Evolutionary conservation across 2,888 invertebrate species (phyloP).

Genomic region (Acanthosepion lycidas): DNA sequence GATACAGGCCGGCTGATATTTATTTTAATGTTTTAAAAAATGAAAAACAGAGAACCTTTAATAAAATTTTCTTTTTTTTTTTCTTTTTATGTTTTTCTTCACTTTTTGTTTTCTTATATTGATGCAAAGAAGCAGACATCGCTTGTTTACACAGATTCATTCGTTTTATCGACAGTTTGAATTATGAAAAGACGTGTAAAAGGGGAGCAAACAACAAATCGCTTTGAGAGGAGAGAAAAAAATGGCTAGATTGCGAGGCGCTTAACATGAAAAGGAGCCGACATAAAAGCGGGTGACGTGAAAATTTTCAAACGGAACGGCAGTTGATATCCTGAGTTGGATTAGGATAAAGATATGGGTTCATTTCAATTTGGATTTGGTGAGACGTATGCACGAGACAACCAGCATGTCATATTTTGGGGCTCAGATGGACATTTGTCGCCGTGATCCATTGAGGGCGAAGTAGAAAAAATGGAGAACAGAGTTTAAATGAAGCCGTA

Average conservation of each 20-base stretch:
- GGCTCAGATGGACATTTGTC: constrained; percentile 20
- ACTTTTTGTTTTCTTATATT: not conserved
- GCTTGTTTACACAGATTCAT: constrained; percentile 16
- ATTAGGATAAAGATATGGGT: not conserved
- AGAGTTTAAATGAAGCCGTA: too few relatives aligned
- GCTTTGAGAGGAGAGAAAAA: not conserved
- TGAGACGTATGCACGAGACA: not conserved
- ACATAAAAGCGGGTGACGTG: not conserved
- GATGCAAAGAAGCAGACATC: not conserved
- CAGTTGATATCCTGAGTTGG: not conserved
- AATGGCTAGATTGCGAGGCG: not conserved
- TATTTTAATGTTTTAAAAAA: too few relatives aligned
- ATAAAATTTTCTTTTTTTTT: too few relatives aligned
- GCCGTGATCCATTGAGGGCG: not conserved
- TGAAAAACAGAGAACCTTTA: too few relatives aligned
- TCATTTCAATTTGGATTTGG: not conserved
- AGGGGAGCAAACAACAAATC: not conserved
- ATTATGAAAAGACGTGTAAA: not conserved
- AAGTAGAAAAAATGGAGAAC: not conserved
- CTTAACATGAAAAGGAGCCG: not conserved
- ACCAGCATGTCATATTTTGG: not conserved
- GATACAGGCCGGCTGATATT: too few relatives aligned
- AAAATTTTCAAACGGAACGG: not conserved
- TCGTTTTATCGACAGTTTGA: not conserved
- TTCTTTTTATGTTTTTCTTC: too few relatives aligned